phyloP scores from a whole-genome alignment of 2,113 vertebrate species.

The Oryzias javanicus region DNA sequence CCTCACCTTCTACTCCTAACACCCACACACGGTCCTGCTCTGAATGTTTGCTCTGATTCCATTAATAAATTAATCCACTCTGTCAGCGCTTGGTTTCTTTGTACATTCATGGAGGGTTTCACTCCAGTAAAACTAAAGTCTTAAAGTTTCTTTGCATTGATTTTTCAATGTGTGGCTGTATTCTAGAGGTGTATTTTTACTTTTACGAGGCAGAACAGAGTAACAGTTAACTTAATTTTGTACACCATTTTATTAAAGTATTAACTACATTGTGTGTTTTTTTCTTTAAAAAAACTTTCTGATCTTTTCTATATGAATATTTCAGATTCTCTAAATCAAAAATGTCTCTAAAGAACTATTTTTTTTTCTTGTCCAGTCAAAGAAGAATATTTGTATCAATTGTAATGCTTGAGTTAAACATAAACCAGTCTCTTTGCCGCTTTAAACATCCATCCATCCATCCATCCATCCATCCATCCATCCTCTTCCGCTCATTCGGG shows the following conservation, averaged over 20 bases:
- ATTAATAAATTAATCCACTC: constrained; percentile 11
- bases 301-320: neutral
- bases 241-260: constrained; percentile 58
- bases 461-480: too few relatives aligned
- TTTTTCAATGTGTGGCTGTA: neutral
- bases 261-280: constrained; percentile 30
- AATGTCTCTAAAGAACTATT: too few relatives aligned
- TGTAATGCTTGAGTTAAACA: too few relatives aligned
- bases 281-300: fast-evolving
- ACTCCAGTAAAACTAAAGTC: constrained; percentile 9
- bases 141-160: constrained; percentile 15
- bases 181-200: neutral
- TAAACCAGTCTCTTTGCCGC: too few relatives aligned
- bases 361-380: too few relatives aligned
- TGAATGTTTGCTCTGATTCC: neutral
- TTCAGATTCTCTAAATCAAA: too few relatives aligned
- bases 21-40: constrained; percentile 17
- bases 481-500: too few relatives aligned
- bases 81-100: neutral
- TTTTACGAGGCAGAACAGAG: neutral
- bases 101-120: constrained; percentile 12
- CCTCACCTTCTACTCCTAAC: constrained; percentile 96
- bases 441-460: too few relatives aligned
- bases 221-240: constrained; percentile 38
- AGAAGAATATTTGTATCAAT: too few relatives aligned